Evolutionary conservation across 1,140 invertebrate species (phyloP).

Genomic region (Drosophila sp.): DNA sequence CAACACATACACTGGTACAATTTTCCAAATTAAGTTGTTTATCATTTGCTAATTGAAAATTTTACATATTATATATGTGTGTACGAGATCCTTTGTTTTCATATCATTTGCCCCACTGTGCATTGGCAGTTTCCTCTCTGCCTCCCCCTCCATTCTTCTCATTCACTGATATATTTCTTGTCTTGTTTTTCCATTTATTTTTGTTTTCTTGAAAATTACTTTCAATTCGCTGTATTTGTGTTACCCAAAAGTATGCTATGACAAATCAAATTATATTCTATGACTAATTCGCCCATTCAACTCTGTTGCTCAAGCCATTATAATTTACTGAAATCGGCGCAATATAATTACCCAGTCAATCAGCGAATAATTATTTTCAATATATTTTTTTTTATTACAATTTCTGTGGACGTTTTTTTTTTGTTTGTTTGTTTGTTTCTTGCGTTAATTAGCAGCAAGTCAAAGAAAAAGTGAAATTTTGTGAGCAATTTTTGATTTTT

Average conservation of each 20-base stretch:
- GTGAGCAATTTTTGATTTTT: slow-evolving; percentile 34
- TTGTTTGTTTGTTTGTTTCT: slow-evolving; percentile 15
- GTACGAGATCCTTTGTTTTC: neutral
- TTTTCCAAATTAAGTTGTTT: neutral
- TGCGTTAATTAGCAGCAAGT: slow-evolving; percentile 58
- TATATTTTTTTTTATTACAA: slow-evolving; percentile 15
- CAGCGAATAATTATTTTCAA: slow-evolving; percentile 25
- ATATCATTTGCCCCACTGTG: neutral
- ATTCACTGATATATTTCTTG: neutral
- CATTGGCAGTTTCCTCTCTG: neutral
- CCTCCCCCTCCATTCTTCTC: slow-evolving; percentile 11
- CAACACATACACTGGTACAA: neutral
- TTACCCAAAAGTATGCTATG: slow-evolving; percentile 13
- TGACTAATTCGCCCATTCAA: slow-evolving; percentile 22
- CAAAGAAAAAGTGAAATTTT: slow-evolving; percentile 74
- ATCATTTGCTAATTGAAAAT: too few relatives aligned
- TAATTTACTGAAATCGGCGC: slow-evolving; percentile 7
- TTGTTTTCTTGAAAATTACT: slow-evolving; percentile 21
- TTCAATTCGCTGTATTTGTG: slow-evolving; percentile 17
- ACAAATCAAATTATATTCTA: slow-evolving; percentile 24
- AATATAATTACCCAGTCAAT: slow-evolving; percentile 6
- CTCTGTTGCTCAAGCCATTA: neutral
- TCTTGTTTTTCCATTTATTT: slow-evolving; percentile 36
- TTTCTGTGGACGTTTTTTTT: slow-evolving; percentile 31
- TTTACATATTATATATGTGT: too few relatives aligned